Percentiles rank a stretch among this genome's conserved stretches.
Conservation (phyloP, 2,888 invertebrate genomes). For the Allolobophora icterica region DNA sequence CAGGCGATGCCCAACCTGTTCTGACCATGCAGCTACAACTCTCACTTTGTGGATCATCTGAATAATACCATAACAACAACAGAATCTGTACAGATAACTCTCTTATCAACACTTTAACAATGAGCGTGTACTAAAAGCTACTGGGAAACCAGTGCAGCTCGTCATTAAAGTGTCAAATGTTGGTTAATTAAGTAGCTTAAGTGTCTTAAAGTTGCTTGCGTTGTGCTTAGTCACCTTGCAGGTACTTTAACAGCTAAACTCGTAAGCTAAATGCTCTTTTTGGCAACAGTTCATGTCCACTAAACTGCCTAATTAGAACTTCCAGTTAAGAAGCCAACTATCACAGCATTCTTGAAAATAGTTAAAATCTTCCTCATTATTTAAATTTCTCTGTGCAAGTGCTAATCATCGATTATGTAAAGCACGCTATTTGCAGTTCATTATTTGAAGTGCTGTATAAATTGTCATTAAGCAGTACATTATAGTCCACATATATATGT, state of each 20-base stretch:
- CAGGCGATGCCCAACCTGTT: constrained; percentile 30
- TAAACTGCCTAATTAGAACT: neutral
- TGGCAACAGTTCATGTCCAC: neutral
- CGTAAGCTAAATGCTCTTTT: neutral
- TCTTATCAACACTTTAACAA: too few relatives aligned
- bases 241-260: neutral
- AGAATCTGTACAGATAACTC: neutral
- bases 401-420: neutral
- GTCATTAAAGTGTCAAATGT: too few relatives aligned
- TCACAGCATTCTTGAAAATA: neutral
- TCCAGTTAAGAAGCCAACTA: neutral
- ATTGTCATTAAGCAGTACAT: neutral
- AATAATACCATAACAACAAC: neutral
- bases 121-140: too few relatives aligned
- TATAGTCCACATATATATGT: neutral
- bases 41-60: neutral
- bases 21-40: constrained; percentile 27
- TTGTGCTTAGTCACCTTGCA: too few relatives aligned
- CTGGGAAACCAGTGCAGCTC: too few relatives aligned
- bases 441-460: neutral
- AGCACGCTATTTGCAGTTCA: neutral
- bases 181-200: neutral
- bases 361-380: neutral
- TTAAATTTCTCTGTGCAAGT: neutral
- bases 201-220: too few relatives aligned